Base-by-base conservation (phyloP, 2,888 invertebrate species). In the Myopa testacea region DNA sequence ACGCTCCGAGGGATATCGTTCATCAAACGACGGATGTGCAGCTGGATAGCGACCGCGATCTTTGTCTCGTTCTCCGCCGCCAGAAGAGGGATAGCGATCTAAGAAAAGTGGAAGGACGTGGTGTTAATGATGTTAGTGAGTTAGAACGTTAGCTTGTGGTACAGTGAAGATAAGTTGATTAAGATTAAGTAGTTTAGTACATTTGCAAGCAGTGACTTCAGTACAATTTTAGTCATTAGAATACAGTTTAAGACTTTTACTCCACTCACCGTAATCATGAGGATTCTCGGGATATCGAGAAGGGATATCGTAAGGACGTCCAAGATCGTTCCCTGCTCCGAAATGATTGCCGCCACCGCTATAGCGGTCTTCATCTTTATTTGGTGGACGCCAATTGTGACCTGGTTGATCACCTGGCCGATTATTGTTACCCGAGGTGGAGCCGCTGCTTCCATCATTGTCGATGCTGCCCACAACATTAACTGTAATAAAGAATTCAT, bases 311-410 rank as follows among this genome's bases (percentile, higher is more conserved):
- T 87, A 87, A 8, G 88, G 88, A 37, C 88, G 82, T 38, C 84
- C 85, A 81, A 86, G 87, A 78, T 85, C 87, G 40, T 85, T 83
- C 77, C 90, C 89, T 60, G 80, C 58, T 67, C 85, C 88, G 79
- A 82, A 86, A 73, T 85, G 89, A 78, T 85, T 84, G 78, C 84
- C 81, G 10, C 76, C 69, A 26, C 80, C 77, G 38, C 91, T 90
- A 82, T 90, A 91, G 78, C 91, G 91, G 81, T 90, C 90, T 76
- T 90, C 88, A 85, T 92, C 92, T 83, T 91, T 92, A 63, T 88
- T 86, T 82, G 87, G 87, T 82, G 87, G 88, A 80, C 87, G 85
- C 89, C 88, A 88, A 80, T 84, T 87, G 78, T 81, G 83, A 79
- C 86, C 84, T 6, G 82, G 80, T 58, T 85, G 87, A 78, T 91